Evolutionary conservation across 2,888 invertebrate species (phyloP).

Genomic region (Laothoe populi): DNA sequence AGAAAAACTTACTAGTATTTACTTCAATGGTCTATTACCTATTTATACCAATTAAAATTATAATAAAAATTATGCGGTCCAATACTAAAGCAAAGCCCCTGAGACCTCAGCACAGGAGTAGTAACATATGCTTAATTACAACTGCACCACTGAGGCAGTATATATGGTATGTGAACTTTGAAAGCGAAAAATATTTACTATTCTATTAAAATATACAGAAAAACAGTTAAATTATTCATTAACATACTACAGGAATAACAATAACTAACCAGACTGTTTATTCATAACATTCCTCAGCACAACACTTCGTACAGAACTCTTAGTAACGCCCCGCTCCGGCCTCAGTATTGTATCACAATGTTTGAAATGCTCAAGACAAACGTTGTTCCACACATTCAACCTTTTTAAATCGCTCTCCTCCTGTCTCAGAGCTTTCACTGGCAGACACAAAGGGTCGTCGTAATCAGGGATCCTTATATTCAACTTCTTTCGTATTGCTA

Average conservation of each 20-base stretch:
- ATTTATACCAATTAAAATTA: no score
- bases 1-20: no score
- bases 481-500: slow-evolving; percentile 47
- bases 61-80: no score
- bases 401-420: slow-evolving; percentile 54
- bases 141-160: no score
- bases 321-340: slow-evolving; percentile 54
- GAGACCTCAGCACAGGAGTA: no score
- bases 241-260: slow-evolving; percentile 12
- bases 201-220: slow-evolving; percentile 25
- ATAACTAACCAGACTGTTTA: slow-evolving; percentile 56
- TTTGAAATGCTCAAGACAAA: slow-evolving; percentile 68
- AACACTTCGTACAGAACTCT: slow-evolving; percentile 59
- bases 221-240: not conserved
- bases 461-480: slow-evolving; percentile 70
- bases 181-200: no score
- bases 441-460: slow-evolving; percentile 72
- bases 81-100: no score
- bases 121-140: no score
- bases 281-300: slow-evolving; percentile 65
- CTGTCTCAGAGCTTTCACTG: slow-evolving; percentile 60
- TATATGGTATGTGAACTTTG: no score
- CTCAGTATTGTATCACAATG: slow-evolving; percentile 54
- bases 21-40: no score
- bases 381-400: slow-evolving; percentile 68